phyloP scores from a whole-genome alignment of 2,113 vertebrate species.

The Aleadryas rufinucha region DNA sequence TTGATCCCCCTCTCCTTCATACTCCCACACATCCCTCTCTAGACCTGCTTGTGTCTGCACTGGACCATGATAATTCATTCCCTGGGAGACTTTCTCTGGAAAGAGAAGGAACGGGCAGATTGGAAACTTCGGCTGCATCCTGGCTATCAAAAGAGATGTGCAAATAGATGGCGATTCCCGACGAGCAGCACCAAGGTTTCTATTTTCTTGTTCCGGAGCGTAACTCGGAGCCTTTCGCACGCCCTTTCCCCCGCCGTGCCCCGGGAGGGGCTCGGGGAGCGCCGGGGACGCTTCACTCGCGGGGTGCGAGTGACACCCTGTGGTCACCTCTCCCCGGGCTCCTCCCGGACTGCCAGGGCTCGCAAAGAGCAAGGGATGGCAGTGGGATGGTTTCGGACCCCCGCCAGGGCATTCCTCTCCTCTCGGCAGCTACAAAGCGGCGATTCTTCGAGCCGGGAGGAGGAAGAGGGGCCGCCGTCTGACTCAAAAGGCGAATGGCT shows the following conservation, averaged over 20 bases:
- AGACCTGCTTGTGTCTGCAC: not conserved
- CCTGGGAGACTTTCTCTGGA: not conserved
- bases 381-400: not conserved
- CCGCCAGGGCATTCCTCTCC: not conserved
- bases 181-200: not conserved
- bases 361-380: not conserved
- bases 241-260: not conserved
- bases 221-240: accelerated
- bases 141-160: not conserved
- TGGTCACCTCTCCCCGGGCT: not conserved
- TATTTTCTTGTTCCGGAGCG: accelerated
- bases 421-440: accelerated
- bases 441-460: not conserved
- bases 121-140: not conserved
- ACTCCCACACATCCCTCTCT: not conserved
- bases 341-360: not conserved
- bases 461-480: not conserved
- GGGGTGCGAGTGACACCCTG: conserved; percentile 64
- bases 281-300: not conserved
- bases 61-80: not conserved
- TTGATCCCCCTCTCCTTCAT: not conserved
- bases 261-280: not conserved
- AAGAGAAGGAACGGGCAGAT: not conserved
- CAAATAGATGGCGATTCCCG: not conserved
- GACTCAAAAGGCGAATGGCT: not conserved